Base-by-base conservation (phyloP, 2,113 vertebrate species). In the Chrysochloris asiatica region DNA sequence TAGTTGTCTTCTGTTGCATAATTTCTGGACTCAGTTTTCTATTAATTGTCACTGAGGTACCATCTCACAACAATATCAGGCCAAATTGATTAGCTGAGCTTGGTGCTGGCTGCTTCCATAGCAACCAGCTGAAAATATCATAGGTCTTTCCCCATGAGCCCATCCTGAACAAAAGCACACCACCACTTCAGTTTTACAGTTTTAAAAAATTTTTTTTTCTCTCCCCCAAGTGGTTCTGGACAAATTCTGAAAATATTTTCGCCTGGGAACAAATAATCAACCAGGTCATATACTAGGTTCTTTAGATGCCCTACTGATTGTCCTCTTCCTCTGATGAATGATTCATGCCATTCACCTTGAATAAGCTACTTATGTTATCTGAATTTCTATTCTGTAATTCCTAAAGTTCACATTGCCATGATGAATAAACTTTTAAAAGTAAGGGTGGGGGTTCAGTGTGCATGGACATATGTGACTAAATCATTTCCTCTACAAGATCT, bases 101-200 rank as follows among this genome's bases (percentile, higher is more conserved):
- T 2, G 2, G 81, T 50, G 73, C 87, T 88, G 76, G 71, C 59
- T 63, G 86, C 80, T 36, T 94, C 94, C 89, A 94, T 86, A 71
- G 92, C 80, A 95, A 96, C 92, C 43, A 72, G 61, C 47, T 52
- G 81, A 89, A 94, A 93, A 88, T 90, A 86, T 86, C 45, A 52
- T 11, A 95, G 54, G 80, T 48, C 30, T 88, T 92, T 77, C 77
- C 94, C 88, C 83, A 63, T 0, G 93, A 90, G 83, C 45, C 83
- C 67, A 71, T 28, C 26, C 82, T 2, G 36, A 92, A 56, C 94
- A 92, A 86, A 90, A 84, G 86, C 88, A 71, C 61, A 56, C 78
- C 45, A 67, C 72, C 43, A 38, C 67, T 79, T 95, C 65, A n/a
- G n/a, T n/a, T 95, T 88, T 94, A 83, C 21, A 52, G 69, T 85